These are phyloP conservation scores for Holacanthella duospinosa DNA, from an alignment of 2,888 invertebrate species.

Conservation along the genomic window DNA sequence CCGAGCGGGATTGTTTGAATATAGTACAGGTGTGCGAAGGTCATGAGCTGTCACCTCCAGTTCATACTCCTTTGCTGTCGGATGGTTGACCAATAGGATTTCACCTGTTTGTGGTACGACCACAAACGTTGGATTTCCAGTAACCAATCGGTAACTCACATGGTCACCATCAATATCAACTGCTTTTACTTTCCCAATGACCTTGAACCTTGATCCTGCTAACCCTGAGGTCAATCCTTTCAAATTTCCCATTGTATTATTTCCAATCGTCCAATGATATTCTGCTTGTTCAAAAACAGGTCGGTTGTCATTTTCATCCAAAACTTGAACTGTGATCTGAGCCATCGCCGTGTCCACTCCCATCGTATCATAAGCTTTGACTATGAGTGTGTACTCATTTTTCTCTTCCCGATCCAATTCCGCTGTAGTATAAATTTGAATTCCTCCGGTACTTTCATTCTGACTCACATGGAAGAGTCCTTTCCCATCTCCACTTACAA, in stretches of 20 bases:
- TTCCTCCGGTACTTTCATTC: conserved; percentile 46
- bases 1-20: conserved; percentile 59
- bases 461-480: conserved; percentile 53
- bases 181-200: conserved; percentile 75
- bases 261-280: conserved; percentile 57
- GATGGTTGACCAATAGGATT: conserved; percentile 69
- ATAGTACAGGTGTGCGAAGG: conserved; percentile 59
- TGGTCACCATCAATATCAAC: conserved; percentile 83
- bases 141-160: conserved; percentile 71
- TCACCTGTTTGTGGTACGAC: conserved; percentile 90
- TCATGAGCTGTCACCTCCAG: conserved; percentile 74
- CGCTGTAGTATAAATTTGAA: conserved; percentile 62
- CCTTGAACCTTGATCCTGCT: conserved; percentile 52
- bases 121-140: conserved; percentile 70
- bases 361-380: conserved; percentile 68
- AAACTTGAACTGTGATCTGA: conserved; percentile 62
- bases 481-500: conserved; percentile 64
- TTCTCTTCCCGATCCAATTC: conserved; percentile 68
- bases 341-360: conserved; percentile 71
- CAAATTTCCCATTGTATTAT: conserved; percentile 47
- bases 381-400: conserved; percentile 58
- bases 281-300: conserved; percentile 68
- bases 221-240: neutral
- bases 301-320: conserved; percentile 84
- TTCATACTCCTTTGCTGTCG: conserved; percentile 54